Conservation (phyloP, 2,888 invertebrate genomes). For the Protodeltote pygarga region DNA sequence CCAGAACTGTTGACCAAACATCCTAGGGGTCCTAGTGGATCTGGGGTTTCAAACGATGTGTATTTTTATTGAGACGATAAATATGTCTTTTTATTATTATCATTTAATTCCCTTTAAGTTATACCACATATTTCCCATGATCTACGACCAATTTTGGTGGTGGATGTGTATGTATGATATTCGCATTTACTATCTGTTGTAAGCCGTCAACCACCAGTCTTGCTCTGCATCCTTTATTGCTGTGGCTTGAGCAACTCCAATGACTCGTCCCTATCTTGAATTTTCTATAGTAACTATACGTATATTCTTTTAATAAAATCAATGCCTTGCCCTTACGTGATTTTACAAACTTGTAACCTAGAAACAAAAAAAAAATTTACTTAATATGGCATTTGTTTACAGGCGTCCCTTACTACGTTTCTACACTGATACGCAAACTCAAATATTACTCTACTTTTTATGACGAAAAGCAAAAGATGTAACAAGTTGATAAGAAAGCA, state of each 20-base stretch:
- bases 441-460: too few relatives aligned
- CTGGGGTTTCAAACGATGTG: too few relatives aligned
- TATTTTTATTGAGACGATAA: too few relatives aligned
- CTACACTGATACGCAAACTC: too few relatives aligned
- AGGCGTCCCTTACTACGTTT: too few relatives aligned
- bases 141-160: neutral
- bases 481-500: too few relatives aligned
- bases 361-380: neutral
- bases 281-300: neutral
- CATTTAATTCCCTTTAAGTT: too few relatives aligned
- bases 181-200: conserved; percentile 1
- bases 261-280: neutral
- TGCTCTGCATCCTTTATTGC: neutral
- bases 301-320: neutral
- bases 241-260: conserved; percentile 3
- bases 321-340: neutral
- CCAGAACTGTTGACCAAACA: too few relatives aligned
- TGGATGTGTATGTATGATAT: conserved; percentile 15
- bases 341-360: neutral
- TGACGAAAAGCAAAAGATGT: too few relatives aligned
- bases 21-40: too few relatives aligned
- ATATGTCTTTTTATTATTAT: too few relatives aligned
- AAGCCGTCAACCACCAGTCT: conserved; percentile 3
- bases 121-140: neutral
- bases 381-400: too few relatives aligned